These are phyloP conservation scores for Dynastes grantii DNA, from an alignment of 2,888 invertebrate species.

Conservation along the genomic window DNA sequence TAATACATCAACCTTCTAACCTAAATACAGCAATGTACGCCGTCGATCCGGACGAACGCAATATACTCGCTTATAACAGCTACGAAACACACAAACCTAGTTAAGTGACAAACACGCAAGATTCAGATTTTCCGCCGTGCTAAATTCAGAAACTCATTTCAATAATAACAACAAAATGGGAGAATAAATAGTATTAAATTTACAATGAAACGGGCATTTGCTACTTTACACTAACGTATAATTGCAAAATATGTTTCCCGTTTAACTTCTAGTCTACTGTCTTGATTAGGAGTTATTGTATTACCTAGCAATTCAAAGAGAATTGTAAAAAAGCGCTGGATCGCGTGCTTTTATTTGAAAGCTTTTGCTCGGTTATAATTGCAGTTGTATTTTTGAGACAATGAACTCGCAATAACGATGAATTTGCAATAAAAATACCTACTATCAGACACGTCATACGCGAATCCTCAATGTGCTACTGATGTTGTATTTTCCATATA, in stretches of 20 bases:
- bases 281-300: neutral
- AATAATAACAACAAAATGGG: constrained; percentile 24
- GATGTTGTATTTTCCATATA: too few species aligned
- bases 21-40: constrained; percentile 42
- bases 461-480: too few species aligned
- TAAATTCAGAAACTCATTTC: constrained; percentile 46
- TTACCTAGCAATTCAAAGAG: neutral
- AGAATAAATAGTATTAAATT: constrained; percentile 23
- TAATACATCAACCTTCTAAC: constrained; percentile 47
- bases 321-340: neutral
- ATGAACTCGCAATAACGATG: too few species aligned
- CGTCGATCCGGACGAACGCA: neutral
- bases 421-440: too few species aligned
- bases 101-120: constrained; percentile 46
- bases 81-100: constrained; percentile 44
- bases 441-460: too few species aligned
- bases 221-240: constrained; percentile 2
- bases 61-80: constrained; percentile 39
- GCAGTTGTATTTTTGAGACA: too few species aligned
- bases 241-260: constrained; percentile 6
- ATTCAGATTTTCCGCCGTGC: constrained; percentile 38
- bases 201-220: neutral
- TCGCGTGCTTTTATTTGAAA: neutral
- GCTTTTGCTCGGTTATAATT: too few species aligned
- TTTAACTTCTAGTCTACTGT: neutral